Evolutionary conservation across 2,888 invertebrate species (phyloP).

Genomic region (Pyrgus malvae): DNA sequence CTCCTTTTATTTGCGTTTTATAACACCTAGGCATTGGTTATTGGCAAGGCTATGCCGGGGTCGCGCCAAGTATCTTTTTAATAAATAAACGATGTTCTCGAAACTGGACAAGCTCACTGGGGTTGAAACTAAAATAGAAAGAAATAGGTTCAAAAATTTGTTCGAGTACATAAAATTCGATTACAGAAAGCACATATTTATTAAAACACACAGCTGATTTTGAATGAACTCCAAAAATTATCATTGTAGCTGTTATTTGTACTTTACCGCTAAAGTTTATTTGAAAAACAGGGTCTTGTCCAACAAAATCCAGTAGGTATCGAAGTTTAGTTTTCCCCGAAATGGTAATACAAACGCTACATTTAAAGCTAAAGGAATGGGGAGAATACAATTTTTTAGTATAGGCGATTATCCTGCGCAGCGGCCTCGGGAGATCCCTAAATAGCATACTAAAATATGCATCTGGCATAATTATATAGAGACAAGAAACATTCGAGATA

Average conservation of each 20-base stretch:
- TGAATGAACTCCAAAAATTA: background rate
- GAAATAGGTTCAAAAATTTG: too few species aligned
- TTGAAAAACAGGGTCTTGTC: background rate
- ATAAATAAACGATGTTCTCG: background rate
- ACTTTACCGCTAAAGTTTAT: background rate
- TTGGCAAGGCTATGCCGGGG: background rate
- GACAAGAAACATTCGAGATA: constrained; percentile 44
- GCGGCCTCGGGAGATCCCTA: constrained; percentile 29
- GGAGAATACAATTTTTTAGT: constrained; percentile 9
- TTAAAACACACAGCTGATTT: too few species aligned
- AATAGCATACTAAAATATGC: constrained; percentile 41
- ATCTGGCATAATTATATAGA: constrained; percentile 41
- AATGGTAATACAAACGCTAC: constrained; percentile 5
- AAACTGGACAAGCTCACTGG: background rate
- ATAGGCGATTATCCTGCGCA: constrained; percentile 10
- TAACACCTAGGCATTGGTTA: constrained; percentile 2
- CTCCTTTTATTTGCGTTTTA: constrained; percentile 8
- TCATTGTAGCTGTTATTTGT: background rate
- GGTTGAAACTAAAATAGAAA: background rate
- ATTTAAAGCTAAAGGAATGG: constrained; percentile 11
- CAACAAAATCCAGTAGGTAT: constrained; percentile 5
- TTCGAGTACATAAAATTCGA: too few species aligned
- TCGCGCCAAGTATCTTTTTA: background rate
- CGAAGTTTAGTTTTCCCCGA: constrained; percentile 6
- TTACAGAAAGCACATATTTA: too few species aligned